Conservation (phyloP, 2,113 vertebrate species). For the Grammomys surdaster region DNA sequence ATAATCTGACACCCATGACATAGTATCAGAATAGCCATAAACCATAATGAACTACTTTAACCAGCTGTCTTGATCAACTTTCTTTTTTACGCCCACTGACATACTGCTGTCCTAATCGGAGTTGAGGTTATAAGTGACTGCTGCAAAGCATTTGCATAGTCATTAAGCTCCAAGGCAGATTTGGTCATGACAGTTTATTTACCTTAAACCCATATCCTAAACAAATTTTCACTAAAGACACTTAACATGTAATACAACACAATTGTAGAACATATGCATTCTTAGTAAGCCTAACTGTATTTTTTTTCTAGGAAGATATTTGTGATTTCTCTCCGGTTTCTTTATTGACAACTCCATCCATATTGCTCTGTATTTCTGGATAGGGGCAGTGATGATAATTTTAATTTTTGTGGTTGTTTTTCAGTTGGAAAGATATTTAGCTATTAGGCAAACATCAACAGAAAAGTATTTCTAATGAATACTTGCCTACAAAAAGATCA, state of each 20-base stretch:
- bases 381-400: constrained; percentile 65
- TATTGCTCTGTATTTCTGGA: constrained; percentile 63
- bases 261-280: background rate
- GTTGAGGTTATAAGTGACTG: background rate
- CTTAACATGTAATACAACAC: background rate
- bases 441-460: constrained; percentile 47
- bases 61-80: constrained; percentile 34
- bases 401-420: background rate
- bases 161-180: constrained; percentile 25
- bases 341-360: constrained; percentile 62
- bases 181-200: background rate
- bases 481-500: constrained; percentile 60
- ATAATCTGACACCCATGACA: background rate
- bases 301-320: background rate
- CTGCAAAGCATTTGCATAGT: background rate
- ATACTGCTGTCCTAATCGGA: background rate
- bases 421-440: constrained; percentile 71
- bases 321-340: background rate
- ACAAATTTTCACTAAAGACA: background rate
- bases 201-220: background rate
- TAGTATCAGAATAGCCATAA: constrained; percentile 23
- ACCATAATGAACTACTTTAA: background rate
- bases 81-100: constrained; percentile 42
- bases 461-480: constrained; percentile 68
- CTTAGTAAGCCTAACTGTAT: background rate